A percentile compares a stretch with the other conserved stretches of the same genome.
Evolutionary conservation across 2,888 invertebrate genomes (phyloP).

Genomic region (Conops quadrifasciatus): DNA sequence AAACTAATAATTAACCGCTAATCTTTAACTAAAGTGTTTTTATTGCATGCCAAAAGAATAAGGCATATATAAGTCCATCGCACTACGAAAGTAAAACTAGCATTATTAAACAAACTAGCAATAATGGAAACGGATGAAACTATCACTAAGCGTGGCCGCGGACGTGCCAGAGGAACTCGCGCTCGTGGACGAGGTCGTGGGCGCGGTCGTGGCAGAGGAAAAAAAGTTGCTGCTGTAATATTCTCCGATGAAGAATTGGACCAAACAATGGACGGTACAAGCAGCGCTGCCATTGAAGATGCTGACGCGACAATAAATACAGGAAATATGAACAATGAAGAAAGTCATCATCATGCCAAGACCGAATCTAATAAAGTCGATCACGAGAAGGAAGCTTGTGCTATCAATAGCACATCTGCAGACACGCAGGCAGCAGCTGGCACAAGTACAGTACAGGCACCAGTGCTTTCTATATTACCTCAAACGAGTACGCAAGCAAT

Average conservation of each 20-base stretch:
- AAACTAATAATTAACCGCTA: too few relatives aligned
- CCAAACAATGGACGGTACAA: conserved; percentile 48
- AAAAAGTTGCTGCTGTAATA: conserved; percentile 74
- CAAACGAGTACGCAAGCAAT: conserved; percentile 54
- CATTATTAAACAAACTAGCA: neutral
- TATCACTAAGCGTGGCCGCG: conserved; percentile 56
- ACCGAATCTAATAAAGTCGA: conserved; percentile 53
- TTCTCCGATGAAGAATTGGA: conserved; percentile 71
- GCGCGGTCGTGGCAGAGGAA: conserved; percentile 81
- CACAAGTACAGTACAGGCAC: conserved; percentile 39
- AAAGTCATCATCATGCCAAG: conserved; percentile 49
- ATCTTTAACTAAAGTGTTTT: too few relatives aligned
- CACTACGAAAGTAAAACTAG: too few relatives aligned
- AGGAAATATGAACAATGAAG: conserved; percentile 49
- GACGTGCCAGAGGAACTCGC: conserved; percentile 67
- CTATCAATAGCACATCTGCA: conserved; percentile 19
- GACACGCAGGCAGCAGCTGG: conserved; percentile 41
- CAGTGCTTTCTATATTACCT: conserved; percentile 48
- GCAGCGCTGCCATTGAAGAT: conserved; percentile 61
- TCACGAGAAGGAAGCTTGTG: conserved; percentile 48
- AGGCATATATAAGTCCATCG: too few relatives aligned
- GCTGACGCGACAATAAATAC: conserved; percentile 59
- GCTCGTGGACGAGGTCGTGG: conserved; percentile 79
- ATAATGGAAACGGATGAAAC: conserved; percentile 51
- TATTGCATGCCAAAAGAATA: too few relatives aligned